A percentile compares a stretch with the other conserved stretches of the same genome.
phyloP scores from a whole-genome alignment of 92 coral and sea anemone genomes.

The Bergia sp. region DNA sequence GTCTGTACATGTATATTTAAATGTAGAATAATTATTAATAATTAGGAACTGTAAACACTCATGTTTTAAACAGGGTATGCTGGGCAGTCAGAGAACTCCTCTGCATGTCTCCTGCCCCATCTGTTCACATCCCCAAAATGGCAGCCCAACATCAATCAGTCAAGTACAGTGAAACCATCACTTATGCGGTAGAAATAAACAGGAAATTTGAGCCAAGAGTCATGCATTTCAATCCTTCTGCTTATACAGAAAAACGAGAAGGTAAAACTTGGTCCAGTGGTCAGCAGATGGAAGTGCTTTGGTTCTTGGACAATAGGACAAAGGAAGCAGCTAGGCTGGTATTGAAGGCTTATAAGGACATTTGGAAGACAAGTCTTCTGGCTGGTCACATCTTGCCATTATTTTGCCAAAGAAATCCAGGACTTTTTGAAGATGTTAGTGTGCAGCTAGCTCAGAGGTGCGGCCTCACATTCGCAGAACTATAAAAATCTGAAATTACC shows the following conservation, averaged over 20 bases:
- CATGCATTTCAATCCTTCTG: background rate
- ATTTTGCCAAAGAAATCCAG: background rate
- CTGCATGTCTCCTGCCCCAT: background rate
- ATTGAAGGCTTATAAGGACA: background rate
- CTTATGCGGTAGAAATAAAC: background rate
- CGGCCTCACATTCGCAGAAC: background rate
- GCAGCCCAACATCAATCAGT: background rate
- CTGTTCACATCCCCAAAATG: background rate
- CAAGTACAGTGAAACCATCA: background rate
- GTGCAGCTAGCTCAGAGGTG: background rate
- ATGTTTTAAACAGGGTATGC: too few relatives aligned
- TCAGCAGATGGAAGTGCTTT: conserved; percentile 2
- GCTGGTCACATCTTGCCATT: background rate
- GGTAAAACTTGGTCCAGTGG: background rate
- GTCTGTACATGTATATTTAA: too few relatives aligned
- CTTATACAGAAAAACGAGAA: background rate
- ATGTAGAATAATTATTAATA: too few relatives aligned
- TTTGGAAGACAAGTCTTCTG: conserved; percentile 2
- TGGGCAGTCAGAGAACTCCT: background rate
- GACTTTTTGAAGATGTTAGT: background rate
- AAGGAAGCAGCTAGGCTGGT: conserved; percentile 3
- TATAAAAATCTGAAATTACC: background rate
- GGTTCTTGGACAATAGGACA: conserved; percentile 6
- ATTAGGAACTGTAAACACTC: too few relatives aligned
- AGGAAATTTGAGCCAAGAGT: background rate